Conservation (phyloP, 2,888 invertebrate species). For the Druceiella hillmani region DNA sequence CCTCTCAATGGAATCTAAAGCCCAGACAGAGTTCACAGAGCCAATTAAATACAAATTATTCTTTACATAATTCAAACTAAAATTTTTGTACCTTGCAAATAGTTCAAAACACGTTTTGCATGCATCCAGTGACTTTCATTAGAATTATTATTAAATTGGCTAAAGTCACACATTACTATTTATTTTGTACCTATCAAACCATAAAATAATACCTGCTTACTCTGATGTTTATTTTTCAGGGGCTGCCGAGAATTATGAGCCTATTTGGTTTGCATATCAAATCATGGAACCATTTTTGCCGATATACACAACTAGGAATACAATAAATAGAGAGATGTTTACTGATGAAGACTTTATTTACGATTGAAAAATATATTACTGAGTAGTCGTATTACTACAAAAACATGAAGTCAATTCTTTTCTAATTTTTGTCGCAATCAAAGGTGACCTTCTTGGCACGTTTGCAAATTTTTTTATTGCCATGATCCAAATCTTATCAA, state of each 20-base stretch:
- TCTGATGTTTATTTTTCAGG: slow-evolving; percentile 16
- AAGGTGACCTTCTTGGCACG: slow-evolving; percentile 19
- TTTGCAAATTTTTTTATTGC: slow-evolving; percentile 16
- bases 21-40: too few relatives aligned
- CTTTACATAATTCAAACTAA: too few relatives aligned
- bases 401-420: slow-evolving; percentile 24
- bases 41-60: too few relatives aligned
- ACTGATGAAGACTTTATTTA: not conserved
- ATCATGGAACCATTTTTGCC: slow-evolving; percentile 22
- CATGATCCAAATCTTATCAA: slow-evolving; percentile 14
- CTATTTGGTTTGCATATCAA: slow-evolving; percentile 22
- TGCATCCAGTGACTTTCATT: too few relatives aligned
- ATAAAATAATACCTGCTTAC: too few relatives aligned
- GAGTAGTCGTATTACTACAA: slow-evolving; percentile 12
- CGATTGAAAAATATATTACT: slow-evolving; percentile 6
- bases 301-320: slow-evolving; percentile 14
- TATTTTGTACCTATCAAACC: too few relatives aligned
- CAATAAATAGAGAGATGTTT: slow-evolving; percentile 17
- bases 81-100: too few relatives aligned
- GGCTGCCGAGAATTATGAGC: slow-evolving; percentile 18
- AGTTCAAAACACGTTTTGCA: too few relatives aligned
- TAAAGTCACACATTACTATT: too few relatives aligned
- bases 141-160: too few relatives aligned
- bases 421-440: slow-evolving; percentile 21
- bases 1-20: too few relatives aligned